Base-by-base conservation (phyloP, 2,888 invertebrate species). In the Spatulosminthurus flaviceps region DNA sequence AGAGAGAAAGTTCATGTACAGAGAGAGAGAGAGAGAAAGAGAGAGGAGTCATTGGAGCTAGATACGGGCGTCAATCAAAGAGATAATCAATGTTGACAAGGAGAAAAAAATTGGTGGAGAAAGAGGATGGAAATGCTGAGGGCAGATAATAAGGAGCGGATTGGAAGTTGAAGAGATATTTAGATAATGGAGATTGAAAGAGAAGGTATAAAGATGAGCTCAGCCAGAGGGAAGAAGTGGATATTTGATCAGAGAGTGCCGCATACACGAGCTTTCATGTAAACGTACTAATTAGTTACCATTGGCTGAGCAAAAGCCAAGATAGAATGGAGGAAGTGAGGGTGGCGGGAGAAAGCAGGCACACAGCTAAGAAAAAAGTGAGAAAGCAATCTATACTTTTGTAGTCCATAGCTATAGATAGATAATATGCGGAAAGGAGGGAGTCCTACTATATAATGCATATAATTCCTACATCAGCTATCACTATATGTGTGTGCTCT, bases 221-320 rank as follows among this genome's bases (percentile, higher is more conserved):
- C 61, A 34, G 34, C n/a, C 16, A 74, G 28, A 26, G 41, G 16
- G 19, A 66, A 41, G 29, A 64, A 24, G 64, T 22, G 16, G 41
- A 34, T 76, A 19, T 71, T 71, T 71, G 22, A 71, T 73, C 19
- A 73, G 51, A 73, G n/a, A 22, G 1, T 69, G 69, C 69, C 26
- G 69, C 69, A 28, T 69, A 43, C 66, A 72, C 51, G 74, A 67
- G 60, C 72, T 19, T 1, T 21, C 51, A 24, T 24, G 19, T 64
- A 60, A 51, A 60, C 60, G 77, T 22, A 76, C 78, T 78, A 79
- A 79, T 79, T 78, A 79, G 79, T 78, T 78, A 61, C 77, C 77
- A 81, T 81, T 81, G 76, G 67, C 16, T 74, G 79, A 79, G 34
- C 69, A 73, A 13, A 22, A 66, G 72, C n/a, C 9, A 70, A 43